Evolutionary conservation across 2,113 vertebrate species (phyloP), one percentile per base, ranked within the genome.

Genomic region (Passer domesticus): DNA sequence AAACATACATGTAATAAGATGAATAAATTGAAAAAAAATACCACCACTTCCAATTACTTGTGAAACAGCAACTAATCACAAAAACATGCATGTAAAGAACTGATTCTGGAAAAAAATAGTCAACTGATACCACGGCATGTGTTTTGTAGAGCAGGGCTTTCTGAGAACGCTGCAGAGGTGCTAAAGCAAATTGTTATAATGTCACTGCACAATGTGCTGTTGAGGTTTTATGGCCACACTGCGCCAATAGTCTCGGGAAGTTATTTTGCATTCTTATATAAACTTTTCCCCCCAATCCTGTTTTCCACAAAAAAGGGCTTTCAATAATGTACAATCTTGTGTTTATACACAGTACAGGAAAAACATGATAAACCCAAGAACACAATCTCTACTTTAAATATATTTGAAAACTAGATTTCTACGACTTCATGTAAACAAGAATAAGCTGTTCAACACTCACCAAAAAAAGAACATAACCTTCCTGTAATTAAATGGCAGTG

Each of bases 401-500:
- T 96, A 89, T 91, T 96, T 97, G 93, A 88, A 95, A 96, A 81
- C 44, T 41, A 35, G 81, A 87, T 95, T 93, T 94, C 97, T 95
- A 91, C 92, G 81, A 67, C 84, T 94, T 69, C 72, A 37, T 53
- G 60, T 95, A 94, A 97, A 97, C 89, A 96, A 90, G 96, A 95
- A 84, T 72, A 91, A 84, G 95, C 95, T 94, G 83, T 96, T 96
- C 96, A 97, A 95, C 20, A 7, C 90, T 81, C 80, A 70, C 88
- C 69, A 83, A 89, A 87, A 87, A 92, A 92, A 82, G 33, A 94
- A 59, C 55, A 55, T 30, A 94, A 92, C 96, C 88, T 97, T 98
- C 97, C 97, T 98, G 98, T 94, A 97, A 97, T 98, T 97, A 97
- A 97, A 96, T 6, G 2, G 93, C 93, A 83, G 49, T 49, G 91